These are phyloP conservation scores for Helicorthomorpha holstii DNA, from an alignment of 1,140 invertebrate species.

Conservation along the genomic window DNA sequence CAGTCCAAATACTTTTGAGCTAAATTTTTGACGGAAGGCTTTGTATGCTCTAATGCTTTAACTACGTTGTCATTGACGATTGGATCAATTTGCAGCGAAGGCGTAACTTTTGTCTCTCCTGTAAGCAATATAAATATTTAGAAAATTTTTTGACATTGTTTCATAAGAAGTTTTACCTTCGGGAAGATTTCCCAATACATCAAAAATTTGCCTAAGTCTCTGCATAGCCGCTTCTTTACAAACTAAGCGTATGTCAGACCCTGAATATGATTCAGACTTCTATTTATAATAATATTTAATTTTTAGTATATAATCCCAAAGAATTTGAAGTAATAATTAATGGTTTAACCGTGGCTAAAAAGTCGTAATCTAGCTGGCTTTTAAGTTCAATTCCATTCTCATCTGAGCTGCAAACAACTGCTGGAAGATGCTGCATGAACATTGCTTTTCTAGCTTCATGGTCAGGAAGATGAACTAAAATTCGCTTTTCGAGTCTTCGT, in stretches of 20 bases:
- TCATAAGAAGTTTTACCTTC: background rate
- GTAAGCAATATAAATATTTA: background rate
- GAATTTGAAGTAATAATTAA: background rate
- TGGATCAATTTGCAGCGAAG: conserved; percentile 26
- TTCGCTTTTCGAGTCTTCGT: conserved; percentile 69
- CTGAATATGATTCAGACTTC: conserved; percentile 61
- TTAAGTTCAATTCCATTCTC: conserved; percentile 25
- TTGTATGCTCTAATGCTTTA: conserved; percentile 28
- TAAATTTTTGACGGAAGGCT: conserved; percentile 29
- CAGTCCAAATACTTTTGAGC: conserved; percentile 29
- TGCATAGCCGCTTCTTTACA: conserved; percentile 65
- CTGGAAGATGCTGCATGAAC: conserved; percentile 35
- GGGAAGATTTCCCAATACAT: conserved; percentile 26
- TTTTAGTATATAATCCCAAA: too few species aligned
- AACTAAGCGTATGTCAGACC: conserved; percentile 68
- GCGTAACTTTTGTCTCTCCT: conserved; percentile 2
- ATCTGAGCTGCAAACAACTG: conserved; percentile 11
- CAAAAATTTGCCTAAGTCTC: conserved; percentile 31
- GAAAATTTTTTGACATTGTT: background rate
- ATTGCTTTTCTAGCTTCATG: conserved; percentile 41
- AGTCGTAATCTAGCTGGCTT: conserved; percentile 32
- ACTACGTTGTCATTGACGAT: conserved; percentile 31
- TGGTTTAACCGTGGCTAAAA: conserved; percentile 30
- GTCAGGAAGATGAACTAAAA: conserved; percentile 60
- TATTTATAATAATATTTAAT: conserved; percentile 19